A percentile compares a stretch with the other conserved stretches of the same genome.
Conservation (phyloP, 53 echinoderm and acorn worm species). For the Stichopus horrens region DNA sequence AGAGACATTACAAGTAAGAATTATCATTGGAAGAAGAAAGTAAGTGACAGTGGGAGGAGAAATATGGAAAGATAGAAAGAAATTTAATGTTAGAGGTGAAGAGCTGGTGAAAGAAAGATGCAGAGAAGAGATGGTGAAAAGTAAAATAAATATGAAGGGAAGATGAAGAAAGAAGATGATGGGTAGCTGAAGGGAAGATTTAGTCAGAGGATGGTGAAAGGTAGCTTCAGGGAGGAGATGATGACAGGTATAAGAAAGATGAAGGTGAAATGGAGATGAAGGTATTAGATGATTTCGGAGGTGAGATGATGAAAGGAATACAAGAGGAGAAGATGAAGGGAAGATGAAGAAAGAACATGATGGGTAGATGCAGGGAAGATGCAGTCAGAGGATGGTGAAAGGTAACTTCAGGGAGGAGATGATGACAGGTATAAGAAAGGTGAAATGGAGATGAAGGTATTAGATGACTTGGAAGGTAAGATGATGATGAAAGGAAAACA, state of each 20-base stretch:
- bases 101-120: too few species aligned
- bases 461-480: background rate
- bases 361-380: background rate
- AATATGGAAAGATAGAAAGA: background rate
- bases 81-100: background rate
- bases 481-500: background rate
- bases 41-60: background rate
- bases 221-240: background rate
- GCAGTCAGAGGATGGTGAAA: background rate
- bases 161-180: too few species aligned
- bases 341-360: too few species aligned
- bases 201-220: too few species aligned
- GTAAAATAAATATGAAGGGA: background rate
- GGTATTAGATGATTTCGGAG: background rate
- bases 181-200: background rate
- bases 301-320: background rate
- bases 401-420: background rate
- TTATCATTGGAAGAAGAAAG: background rate
- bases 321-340: background rate
- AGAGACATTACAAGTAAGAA: background rate
- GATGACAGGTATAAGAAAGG: background rate
- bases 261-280: background rate
- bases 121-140: background rate
- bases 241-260: background rate
- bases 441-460: background rate